Base-by-base conservation (phyloP, 2,797 vertebrate species). In the Notolepis coatsorum region DNA sequence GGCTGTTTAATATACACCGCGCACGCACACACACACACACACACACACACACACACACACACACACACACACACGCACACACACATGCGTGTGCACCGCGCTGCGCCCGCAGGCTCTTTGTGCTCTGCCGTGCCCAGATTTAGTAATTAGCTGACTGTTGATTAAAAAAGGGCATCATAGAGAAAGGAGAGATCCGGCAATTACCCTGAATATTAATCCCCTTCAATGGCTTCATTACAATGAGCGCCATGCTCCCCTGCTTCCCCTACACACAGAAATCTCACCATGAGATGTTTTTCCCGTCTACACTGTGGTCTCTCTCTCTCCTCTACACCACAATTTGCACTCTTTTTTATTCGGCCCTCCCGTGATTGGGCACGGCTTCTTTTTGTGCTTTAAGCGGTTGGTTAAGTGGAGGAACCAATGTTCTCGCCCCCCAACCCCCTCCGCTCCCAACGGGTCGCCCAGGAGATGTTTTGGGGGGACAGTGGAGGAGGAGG, bases 201-300 rank as follows among this genome's bases (percentile, higher is more conserved):
- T 91, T 90, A 90, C 87, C 70, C 72, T 54, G 73, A 79, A 76
- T 89, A 91, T 91, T 89, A 92, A 91, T 91, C 84, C 82, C 53
- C 74, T 79, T 82, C 85, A 88, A 80, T 81, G 73, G 79, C 81
- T 85, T 88, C 74, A 92, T 92, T 92, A 89, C 70, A 79, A 90
- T 89, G n/a, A n/a, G 84, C 88, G 69, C 61, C 51, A 61, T 41
- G 64, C 74, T 84, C 61, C 62, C 72, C 65, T 73, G 68, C 71
- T 83, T 87, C 73, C 80, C 83, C n/a, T 89, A 84, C 74, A 90
- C 84, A 89, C 90, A 86, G 84, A 84, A 86, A 90, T 90, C 87
- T 85, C 62, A 85, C 73, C 82, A 60, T 64, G 68, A 74, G 61
- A 75, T 81, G 88, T 69, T 87, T 82, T n/a, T n/a, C n/a, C n/a